Base-by-base conservation (phyloP, 2,113 vertebrate species). In the Gopherus evgoodei region DNA sequence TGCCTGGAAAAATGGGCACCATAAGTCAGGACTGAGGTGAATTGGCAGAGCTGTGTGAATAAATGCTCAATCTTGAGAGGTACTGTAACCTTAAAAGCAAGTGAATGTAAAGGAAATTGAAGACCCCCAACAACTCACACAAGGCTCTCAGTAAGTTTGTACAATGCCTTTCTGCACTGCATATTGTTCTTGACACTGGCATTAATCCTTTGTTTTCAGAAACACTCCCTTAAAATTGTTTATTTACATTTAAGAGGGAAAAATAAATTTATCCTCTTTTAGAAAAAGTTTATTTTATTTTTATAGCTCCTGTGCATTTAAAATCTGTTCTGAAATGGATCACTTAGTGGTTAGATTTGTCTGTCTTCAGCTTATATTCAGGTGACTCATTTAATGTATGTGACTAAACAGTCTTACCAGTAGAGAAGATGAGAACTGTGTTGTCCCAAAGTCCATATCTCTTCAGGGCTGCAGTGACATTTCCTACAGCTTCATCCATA, bases 401-500 rank as follows among this genome's bases (percentile, higher is more conserved):
- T 85, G 88, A 89, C 89, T 79, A 2, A 96, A 92, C 12, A 90
- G 50, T 84, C 97, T 95, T 97, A 99, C 99, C 99, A 96, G 99
- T 99, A 80, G 99, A 99, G 98, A 99, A 99, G 90, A 99, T 91
- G 44, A 99, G 97, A 91, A 99, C 96, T 0, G 99, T 99, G 97
- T 99, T 99, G 95, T 99, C 52, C 99, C 99, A 99, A 38, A 99
- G 98, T 62, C 98, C 99, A 0, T 31, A 72, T n/a, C 94, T 95
- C 94, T 97, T 98, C 93, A 99, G 95, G 75, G 99, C 99, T 72
- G 72, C 93, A 1, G 98, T 99, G 96, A 99, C 98, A 97, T 99
- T 99, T 92, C 99, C 99, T 90, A 99, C 98, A 0, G 99, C 99
- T 97, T 99, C 99, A 85, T 99, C 99, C 99, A 99, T 98, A 54